These are phyloP conservation scores for Strigamia crassipes DNA, from an alignment of 2,888 invertebrate species.

Conservation along the genomic window DNA sequence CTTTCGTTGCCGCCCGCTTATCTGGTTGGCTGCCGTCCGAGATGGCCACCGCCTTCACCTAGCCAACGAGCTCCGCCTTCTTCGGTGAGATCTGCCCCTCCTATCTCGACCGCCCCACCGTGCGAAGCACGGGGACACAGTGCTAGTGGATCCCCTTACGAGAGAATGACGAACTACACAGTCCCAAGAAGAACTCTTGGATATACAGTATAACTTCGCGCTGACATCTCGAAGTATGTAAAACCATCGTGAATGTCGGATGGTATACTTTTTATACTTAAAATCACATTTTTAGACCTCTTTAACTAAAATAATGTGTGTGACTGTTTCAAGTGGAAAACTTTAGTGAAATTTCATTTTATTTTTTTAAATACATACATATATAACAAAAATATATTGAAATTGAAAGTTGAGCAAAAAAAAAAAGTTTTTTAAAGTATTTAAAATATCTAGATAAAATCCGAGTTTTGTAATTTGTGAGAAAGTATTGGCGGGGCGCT, in stretches of 20 bases:
- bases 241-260: neutral
- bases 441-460: neutral
- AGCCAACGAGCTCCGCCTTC: conserved; percentile 5
- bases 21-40: conserved; percentile 34
- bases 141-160: conserved; percentile 40
- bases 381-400: neutral
- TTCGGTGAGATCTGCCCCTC: conserved; percentile 11
- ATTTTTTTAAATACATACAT: no score
- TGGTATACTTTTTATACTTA: conserved; percentile 25
- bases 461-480: conserved; percentile 31
- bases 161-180: conserved; percentile 10
- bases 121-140: neutral
- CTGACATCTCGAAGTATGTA: neutral
- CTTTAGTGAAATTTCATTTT: no score
- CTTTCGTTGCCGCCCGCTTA: conserved; percentile 1
- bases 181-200: conserved; percentile 31
- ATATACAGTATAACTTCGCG: neutral
- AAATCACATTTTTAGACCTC: neutral
- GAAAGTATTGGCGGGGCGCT: conserved; percentile 28
- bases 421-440: neutral
- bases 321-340: no score
- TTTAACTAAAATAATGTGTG: neutral
- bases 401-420: neutral
- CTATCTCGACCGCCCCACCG: conserved; percentile 22
- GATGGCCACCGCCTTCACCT: conserved; percentile 32